Percentiles rank a stretch among this genome's conserved stretches.
phyloP scores from a whole-genome alignment of 2,797 vertebrate genomes.

The Syndactyla subalaris region DNA sequence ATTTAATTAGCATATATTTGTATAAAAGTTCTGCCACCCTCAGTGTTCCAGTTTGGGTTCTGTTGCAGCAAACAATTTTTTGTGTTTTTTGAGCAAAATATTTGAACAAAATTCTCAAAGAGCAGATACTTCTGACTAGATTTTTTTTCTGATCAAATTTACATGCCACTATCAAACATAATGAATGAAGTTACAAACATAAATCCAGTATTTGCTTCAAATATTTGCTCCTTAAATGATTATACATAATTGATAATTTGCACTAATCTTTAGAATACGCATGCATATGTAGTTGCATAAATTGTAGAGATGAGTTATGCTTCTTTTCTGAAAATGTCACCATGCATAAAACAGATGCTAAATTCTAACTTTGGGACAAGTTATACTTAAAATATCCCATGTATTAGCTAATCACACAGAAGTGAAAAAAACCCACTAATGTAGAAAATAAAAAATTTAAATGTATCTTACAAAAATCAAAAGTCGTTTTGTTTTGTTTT shows the following conservation, averaged over 20 bases:
- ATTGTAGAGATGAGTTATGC: not conserved
- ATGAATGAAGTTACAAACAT: not conserved
- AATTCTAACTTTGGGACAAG: not conserved
- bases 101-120: not conserved
- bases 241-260: not conserved
- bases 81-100: not conserved
- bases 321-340: not conserved
- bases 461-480: not conserved
- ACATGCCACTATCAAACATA: not conserved
- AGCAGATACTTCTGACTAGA: not conserved
- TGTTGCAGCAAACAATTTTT: not conserved
- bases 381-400: not conserved
- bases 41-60: not conserved
- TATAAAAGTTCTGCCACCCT: not conserved
- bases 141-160: not conserved
- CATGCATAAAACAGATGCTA: not conserved
- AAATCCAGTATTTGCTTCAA: not conserved
- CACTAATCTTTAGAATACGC: not conserved
- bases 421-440: not conserved
- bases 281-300: not conserved
- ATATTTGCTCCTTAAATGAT: not conserved
- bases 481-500: too few relatives aligned
- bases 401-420: not conserved
- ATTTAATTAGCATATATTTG: not conserved
- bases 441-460: not conserved